Percentiles rank a stretch among this genome's conserved stretches.
phyloP scores from a whole-genome alignment of 2,888 invertebrate species.

The Clostera curtula region DNA sequence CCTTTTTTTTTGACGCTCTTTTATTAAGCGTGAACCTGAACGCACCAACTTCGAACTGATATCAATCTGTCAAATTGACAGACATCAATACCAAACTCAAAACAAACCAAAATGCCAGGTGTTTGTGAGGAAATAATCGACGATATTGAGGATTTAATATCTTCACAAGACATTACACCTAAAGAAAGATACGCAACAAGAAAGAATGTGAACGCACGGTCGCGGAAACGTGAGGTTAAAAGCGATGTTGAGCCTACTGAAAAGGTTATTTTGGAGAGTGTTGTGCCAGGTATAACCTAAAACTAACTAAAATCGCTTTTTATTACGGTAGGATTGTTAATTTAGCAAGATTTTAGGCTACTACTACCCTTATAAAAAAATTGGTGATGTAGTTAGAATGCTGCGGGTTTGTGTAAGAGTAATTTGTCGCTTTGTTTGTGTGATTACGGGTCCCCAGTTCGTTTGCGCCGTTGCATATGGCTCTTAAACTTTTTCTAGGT shows the following conservation, averaged over 20 bases:
- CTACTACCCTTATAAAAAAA: too few species aligned
- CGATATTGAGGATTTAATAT: conserved; percentile 90
- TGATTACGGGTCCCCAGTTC: too few species aligned
- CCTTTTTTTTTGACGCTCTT: too few species aligned
- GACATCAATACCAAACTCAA: conserved; percentile 21
- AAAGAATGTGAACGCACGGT: conserved; percentile 80
- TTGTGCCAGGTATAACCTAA: conserved; percentile 73
- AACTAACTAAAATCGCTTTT: conserved; percentile 15
- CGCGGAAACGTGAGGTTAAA: conserved; percentile 63
- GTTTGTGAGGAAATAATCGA: conserved; percentile 82
- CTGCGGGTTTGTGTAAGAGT: too few species aligned
- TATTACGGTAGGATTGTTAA: too few species aligned
- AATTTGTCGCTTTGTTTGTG: too few species aligned
- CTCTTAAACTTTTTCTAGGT: too few species aligned
- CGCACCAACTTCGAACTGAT: too few species aligned
- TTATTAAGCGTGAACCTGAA: too few species aligned
- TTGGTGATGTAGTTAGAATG: too few species aligned
- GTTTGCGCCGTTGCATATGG: too few species aligned
- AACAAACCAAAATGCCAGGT: conserved; percentile 62
- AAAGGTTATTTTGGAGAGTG: conserved; percentile 71
- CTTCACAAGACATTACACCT: conserved; percentile 85
- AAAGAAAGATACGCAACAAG: conserved; percentile 84
- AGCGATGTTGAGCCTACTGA: conserved; percentile 42
- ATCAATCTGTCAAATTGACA: conserved; percentile 9
- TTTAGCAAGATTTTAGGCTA: too few species aligned